Conservation (phyloP, 2,888 invertebrate species). For the Cryptocephalus moraei region DNA sequence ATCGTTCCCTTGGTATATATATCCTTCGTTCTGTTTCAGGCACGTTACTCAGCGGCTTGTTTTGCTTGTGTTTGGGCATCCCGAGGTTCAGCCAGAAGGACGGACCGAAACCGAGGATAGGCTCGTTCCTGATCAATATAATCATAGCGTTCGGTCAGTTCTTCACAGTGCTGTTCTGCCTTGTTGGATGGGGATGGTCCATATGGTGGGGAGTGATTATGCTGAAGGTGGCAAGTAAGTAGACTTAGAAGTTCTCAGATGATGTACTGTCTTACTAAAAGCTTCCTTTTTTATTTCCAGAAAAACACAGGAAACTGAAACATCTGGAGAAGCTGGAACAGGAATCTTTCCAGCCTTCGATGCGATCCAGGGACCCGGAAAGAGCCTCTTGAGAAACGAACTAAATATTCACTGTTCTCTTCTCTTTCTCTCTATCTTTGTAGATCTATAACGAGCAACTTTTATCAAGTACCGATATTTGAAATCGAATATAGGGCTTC, state of each 20-base stretch:
- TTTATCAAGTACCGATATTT: too few species aligned
- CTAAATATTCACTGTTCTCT: slow-evolving; percentile 4
- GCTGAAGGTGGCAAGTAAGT: slow-evolving; percentile 81
- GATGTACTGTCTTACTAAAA: too few species aligned
- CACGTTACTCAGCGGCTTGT: slow-evolving; percentile 78
- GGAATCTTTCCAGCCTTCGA: slow-evolving; percentile 31
- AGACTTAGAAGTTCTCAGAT: too few species aligned
- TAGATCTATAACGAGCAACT: too few species aligned
- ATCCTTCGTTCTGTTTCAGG: slow-evolving; percentile 48
- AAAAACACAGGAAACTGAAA: slow-evolving; percentile 54
- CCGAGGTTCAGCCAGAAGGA: slow-evolving; percentile 78
- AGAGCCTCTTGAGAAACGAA: slow-evolving; percentile 32
- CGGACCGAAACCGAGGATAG: slow-evolving; percentile 62
- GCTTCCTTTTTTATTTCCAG: slow-evolving; percentile 34
- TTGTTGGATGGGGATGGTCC: slow-evolving; percentile 97
- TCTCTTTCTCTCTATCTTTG: neutral
- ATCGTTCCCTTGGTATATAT: too few species aligned
- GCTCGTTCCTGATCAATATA: slow-evolving; percentile 75
- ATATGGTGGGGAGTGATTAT: slow-evolving; percentile 96
- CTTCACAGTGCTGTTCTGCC: slow-evolving; percentile 87
- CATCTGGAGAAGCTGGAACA: slow-evolving; percentile 41
- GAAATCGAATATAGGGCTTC: too few species aligned
- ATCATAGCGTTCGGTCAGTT: slow-evolving; percentile 81
- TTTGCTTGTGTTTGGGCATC: slow-evolving; percentile 81
- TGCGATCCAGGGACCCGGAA: slow-evolving; percentile 37